Evolutionary conservation across 2,113 vertebrate species (phyloP), one percentile per base, ranked within the genome.

Genomic region (Bufo gargarizans): DNA sequence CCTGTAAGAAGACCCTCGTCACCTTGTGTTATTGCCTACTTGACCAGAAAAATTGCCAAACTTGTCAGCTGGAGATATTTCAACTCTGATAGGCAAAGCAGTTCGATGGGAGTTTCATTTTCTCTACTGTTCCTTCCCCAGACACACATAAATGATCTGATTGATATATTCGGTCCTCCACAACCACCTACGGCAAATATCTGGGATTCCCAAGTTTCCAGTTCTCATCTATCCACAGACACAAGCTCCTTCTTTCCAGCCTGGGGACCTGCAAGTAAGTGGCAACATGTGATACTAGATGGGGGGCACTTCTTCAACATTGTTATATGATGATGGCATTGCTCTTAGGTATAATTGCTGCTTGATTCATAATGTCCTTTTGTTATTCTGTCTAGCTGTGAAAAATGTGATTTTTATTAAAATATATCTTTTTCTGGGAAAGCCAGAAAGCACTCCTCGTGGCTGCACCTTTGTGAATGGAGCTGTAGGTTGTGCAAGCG

Each of bases 81-180:
- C 33, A 33, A 33, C 33, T 33, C 33, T 33, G 33, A 33, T 33
- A 33, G 33, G 1, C 33, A 33, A 5, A 45, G 14, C 14, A 17
- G 45, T 72, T 72, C 14, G 43, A 58, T 58, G 8, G 56, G 3
- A 58, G 56, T 20, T n/a, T 58, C 56, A 76, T 59, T 6, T n/a
- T 13, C 17, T 58, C 77, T 89, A 58, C 53, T 89, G 81, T 88
- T 86, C 89, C 81, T 85, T 93, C 89, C 76, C 77, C 94, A 99
- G 97, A 97, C 97, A 13, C 96, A 97, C 90, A 95, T 98, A 92
- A 92, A 97, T 95, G 98, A 99, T 91, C 95, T 99, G 90, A 96
- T 95, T 61, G 98, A 99, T 91, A 94, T 99, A 93, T 99, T 99
- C 0, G 93, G 95, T 67, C 93, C 96, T 0, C 93, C 96, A 33